Evolutionary conservation across 2,888 invertebrate species (phyloP), one percentile per base, ranked within the genome.

Genomic region (Pycnomerus fuliginosus): DNA sequence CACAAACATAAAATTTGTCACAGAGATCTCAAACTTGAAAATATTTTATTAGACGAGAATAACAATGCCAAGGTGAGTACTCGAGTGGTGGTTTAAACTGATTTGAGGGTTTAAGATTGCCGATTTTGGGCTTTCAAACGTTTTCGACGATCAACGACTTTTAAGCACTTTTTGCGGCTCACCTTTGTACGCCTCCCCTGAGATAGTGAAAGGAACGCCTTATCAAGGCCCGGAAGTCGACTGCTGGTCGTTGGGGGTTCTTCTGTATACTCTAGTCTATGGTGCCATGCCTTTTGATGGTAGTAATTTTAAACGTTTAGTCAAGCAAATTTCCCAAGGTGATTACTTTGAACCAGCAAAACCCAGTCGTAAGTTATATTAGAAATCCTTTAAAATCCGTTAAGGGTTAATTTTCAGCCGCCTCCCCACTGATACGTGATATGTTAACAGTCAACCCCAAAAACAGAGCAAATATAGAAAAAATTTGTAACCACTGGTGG

Each of bases 241-340:
- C 67, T 88, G 88, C 68, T 89, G 88, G 98, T 97, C 97, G 14
- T 75, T 99, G 49, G 99, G 98, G 39, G 98, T 99, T 32, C 79
- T 99, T 31, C 79, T 99, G 5, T 99, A 99, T 73, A 98, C 98
- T 30, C 79, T 99, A 65, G 97, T 99, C 55, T 99, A 98, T 72
- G 98, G 98, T 59, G 95, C 97, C 53, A 99, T 99, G 99, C 99
- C 91, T 37, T 98, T 98, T 71, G 98, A 98, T 75, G 98, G 98
- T 48, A 92, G 94, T 51, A 96, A 98, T 76, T 98, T 98, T 74
- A 95, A 95, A 74, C 84, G 92, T 63, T 83, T 99, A 65, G 95
- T 96, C 52, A 87, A 90, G 68, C 96, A 97, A 75, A 98, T 98
- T 68, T 95, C 96, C 61, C 88, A 90, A 68, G 97, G 97, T 3